Percentiles rank a stretch among this genome's conserved stretches.
phyloP scores from a whole-genome alignment of 2,797 vertebrate species.

The Mormyrops attenuatus region DNA sequence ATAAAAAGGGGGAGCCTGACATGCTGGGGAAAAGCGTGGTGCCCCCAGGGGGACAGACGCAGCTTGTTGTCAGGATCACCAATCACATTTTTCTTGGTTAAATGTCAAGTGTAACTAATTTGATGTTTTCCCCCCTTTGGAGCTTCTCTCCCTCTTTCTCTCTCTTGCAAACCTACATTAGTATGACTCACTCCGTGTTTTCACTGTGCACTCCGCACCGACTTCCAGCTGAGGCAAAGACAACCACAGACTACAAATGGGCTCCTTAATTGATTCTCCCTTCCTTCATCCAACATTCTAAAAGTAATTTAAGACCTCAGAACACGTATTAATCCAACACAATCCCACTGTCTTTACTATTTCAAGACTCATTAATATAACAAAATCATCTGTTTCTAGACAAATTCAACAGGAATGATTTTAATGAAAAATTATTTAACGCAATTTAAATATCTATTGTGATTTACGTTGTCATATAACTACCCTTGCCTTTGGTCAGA shows the following conservation, averaged over 20 bases:
- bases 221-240: constrained; percentile 1
- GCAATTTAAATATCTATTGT: neutral
- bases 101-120: constrained; percentile 19
- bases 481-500: neutral
- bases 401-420: constrained; percentile 15
- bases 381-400: constrained; percentile 23
- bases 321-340: constrained; percentile 8
- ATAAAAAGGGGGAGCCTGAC: neutral
- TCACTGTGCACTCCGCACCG: neutral
- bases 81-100: neutral
- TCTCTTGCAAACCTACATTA: neutral
- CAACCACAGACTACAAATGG: neutral
- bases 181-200: constrained; percentile 7
- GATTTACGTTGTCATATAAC: neutral
- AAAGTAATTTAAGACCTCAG: constrained; percentile 4
- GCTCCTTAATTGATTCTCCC: constrained; percentile 21
- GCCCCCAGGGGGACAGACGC: neutral
- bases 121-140: neutral
- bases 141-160: neutral
- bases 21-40: neutral
- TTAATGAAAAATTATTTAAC: neutral
- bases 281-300: neutral
- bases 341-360: neutral
- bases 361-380: constrained; percentile 22
- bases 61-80: neutral